These are phyloP conservation scores for Lycocerus yunnanus DNA, from an alignment of 2,888 invertebrate genomes.

Conservation along the genomic window DNA sequence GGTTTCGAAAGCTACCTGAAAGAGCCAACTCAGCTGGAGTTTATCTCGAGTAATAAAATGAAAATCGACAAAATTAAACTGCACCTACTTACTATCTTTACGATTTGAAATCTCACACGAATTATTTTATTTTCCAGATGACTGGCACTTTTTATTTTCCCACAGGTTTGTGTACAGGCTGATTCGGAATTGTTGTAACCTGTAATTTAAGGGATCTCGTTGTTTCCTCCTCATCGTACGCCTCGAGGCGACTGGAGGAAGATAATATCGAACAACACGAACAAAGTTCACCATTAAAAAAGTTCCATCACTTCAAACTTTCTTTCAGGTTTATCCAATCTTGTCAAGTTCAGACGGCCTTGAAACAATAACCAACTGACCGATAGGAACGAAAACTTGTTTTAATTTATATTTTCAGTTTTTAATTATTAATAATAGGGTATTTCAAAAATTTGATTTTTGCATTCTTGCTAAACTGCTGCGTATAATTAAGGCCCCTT, in stretches of 20 bases:
- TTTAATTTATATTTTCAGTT: constrained; percentile 12
- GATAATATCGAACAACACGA: constrained; percentile 12
- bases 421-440: neutral
- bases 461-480: neutral
- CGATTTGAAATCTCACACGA: neutral
- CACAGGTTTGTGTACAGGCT: constrained; percentile 27
- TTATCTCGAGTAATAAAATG: neutral
- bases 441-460: neutral
- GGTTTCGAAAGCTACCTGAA: neutral
- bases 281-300: neutral
- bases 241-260: constrained; percentile 24
- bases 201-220: constrained; percentile 35
- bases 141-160: constrained; percentile 22
- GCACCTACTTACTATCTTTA: neutral
- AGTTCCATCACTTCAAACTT: constrained; percentile 12
- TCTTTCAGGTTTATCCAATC: constrained; percentile 26
- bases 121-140: neutral
- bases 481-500: neutral
- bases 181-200: constrained; percentile 34
- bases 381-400: constrained; percentile 35
- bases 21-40: neutral
- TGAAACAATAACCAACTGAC: constrained; percentile 43
- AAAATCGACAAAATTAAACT: neutral
- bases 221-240: constrained; percentile 33
- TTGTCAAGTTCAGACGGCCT: constrained; percentile 33